Evolutionary conservation across 2,888 invertebrate genomes (phyloP).

Genomic region (Notocelia uddmanniana): DNA sequence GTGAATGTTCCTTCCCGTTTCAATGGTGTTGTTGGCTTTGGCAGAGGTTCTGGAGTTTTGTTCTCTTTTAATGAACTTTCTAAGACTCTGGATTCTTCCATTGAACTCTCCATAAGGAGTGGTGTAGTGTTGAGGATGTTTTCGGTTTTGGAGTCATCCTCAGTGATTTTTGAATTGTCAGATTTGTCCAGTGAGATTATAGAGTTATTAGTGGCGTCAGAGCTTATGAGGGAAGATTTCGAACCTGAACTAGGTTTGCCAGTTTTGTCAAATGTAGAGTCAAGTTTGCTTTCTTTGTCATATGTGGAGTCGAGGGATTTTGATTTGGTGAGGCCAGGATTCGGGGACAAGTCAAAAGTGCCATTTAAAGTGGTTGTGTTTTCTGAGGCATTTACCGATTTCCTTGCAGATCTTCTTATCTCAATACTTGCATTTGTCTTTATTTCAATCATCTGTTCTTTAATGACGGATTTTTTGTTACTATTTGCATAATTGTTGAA

Average conservation of each 20-base stretch:
- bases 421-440: constrained; percentile 14
- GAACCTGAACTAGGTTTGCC: constrained; percentile 46
- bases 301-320: constrained; percentile 60
- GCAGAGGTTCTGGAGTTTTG: constrained; percentile 31
- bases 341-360: constrained; percentile 40
- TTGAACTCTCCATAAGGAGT: constrained; percentile 73
- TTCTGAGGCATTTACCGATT: constrained; percentile 6
- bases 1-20: constrained; percentile 79
- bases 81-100: constrained; percentile 62
- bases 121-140: constrained; percentile 71
- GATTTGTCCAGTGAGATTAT: constrained; percentile 62
- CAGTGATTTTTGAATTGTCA: constrained; percentile 65
- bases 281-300: constrained; percentile 56
- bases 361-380: constrained; percentile 15
- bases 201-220: constrained; percentile 55
- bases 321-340: constrained; percentile 41
- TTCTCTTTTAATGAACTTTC: constrained; percentile 30
- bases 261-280: constrained; percentile 51
- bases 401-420: constrained; percentile 22
- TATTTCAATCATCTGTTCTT: neutral
- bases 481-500: neutral
- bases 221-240: constrained; percentile 67
- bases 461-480: constrained; percentile 21
- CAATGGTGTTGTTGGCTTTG: constrained; percentile 56
- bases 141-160: constrained; percentile 69